Percentiles rank a stretch among this genome's conserved stretches.
These are phyloP conservation scores for Bujurquina vittata DNA, from an alignment of 2,113 vertebrate genomes.

Conservation along the genomic window DNA sequence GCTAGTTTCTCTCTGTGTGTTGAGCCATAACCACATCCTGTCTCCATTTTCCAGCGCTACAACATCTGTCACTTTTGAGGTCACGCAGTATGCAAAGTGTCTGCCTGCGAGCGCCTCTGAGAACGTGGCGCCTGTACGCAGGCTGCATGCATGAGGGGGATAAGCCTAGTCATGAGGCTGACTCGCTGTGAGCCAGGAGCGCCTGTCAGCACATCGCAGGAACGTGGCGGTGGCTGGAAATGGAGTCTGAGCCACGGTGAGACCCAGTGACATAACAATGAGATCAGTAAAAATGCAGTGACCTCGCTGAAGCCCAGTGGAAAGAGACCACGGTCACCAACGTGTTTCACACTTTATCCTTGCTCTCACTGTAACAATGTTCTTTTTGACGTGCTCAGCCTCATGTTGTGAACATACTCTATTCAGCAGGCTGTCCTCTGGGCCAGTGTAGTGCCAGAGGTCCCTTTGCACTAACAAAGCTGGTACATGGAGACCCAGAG, in stretches of 20 bases:
- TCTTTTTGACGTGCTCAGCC: conserved; percentile 43
- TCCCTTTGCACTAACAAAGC: conserved; percentile 67
- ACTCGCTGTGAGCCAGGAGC: conserved; percentile 23
- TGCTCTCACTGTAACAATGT: conserved; percentile 59
- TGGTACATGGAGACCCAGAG: conserved; percentile 60
- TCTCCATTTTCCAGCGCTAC: conserved; percentile 34
- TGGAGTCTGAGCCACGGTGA: conserved; percentile 43
- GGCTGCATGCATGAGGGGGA: conserved; percentile 44
- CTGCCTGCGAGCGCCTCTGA: not conserved
- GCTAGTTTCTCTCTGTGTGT: conserved; percentile 19
- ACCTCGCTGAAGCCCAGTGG: conserved; percentile 37
- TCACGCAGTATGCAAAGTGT: conserved; percentile 25
- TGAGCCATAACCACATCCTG: conserved; percentile 78
- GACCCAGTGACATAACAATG: conserved; percentile 67
- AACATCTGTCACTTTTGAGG: conserved; percentile 52
- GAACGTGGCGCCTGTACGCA: conserved; percentile 14
- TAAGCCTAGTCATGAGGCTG: conserved; percentile 72
- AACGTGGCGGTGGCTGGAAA: conserved; percentile 53
- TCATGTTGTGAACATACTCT: conserved; percentile 52
- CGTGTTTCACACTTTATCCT: conserved; percentile 58
- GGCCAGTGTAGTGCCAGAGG: conserved; percentile 64
- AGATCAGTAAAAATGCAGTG: conserved; percentile 63
- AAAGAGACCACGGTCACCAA: conserved; percentile 53
- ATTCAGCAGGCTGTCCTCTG: conserved; percentile 65
- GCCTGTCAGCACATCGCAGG: conserved; percentile 6